Evolutionary conservation across 2,888 invertebrate species (phyloP).

Genomic region (Saturnia pavonia): DNA sequence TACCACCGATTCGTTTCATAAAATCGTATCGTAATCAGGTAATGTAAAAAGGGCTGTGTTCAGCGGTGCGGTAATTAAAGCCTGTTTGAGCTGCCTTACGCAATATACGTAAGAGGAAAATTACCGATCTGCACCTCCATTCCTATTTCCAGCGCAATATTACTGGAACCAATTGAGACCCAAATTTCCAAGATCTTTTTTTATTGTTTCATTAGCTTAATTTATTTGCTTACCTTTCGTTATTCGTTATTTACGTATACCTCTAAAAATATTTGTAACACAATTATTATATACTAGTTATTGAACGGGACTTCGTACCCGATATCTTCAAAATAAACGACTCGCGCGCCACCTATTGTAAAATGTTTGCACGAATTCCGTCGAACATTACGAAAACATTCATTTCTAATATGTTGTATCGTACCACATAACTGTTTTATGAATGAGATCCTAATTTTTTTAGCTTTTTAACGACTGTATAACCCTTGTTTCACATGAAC

Average conservation of each 20-base stretch:
- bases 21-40: conserved; percentile 16
- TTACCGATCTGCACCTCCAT: conserved; percentile 40
- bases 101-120: conserved; percentile 53
- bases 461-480: too few relatives aligned
- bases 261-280: neutral
- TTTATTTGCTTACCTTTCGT: neutral
- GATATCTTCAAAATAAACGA: too few relatives aligned
- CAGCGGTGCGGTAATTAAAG: conserved; percentile 51
- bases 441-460: too few relatives aligned
- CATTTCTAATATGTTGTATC: too few relatives aligned
- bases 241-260: neutral
- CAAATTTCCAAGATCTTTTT: neutral
- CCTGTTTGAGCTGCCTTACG: conserved; percentile 40
- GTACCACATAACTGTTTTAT: too few relatives aligned
- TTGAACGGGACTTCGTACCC: too few relatives aligned
- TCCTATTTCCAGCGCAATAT: conserved; percentile 7
- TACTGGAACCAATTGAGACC: conserved; percentile 5
- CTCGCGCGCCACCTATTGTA: too few relatives aligned
- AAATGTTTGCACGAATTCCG: too few relatives aligned
- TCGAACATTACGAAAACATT: too few relatives aligned
- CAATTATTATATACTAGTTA: neutral
- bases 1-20: neutral
- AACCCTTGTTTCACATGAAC: too few relatives aligned
- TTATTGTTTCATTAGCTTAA: neutral
- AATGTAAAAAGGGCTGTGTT: conserved; percentile 28